A percentile compares a stretch with the other conserved stretches of the same genome.
Conservation (phyloP, 2,113 vertebrate genomes). For the Aplodontia rufa region DNA sequence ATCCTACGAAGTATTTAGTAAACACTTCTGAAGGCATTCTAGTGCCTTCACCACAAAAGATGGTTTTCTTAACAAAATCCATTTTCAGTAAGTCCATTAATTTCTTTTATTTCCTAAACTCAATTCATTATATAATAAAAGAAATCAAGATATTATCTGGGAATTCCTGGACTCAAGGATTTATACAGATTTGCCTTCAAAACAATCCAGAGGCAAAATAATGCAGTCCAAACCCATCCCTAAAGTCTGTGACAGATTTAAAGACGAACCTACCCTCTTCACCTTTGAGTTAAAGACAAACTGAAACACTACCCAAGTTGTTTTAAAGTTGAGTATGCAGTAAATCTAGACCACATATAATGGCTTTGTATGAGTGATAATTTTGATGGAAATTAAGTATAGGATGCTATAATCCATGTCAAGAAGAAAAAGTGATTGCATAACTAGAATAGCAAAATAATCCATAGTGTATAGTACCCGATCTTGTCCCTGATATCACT, state of each 20-base stretch:
- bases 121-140: conserved; percentile 22
- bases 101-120: neutral
- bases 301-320: neutral
- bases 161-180: neutral
- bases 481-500: neutral
- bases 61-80: conserved; percentile 29
- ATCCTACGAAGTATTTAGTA: neutral
- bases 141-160: neutral
- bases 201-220: neutral
- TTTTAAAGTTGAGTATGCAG: neutral
- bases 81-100: neutral
- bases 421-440: neutral
- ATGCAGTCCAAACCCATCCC: neutral
- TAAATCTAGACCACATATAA: neutral
- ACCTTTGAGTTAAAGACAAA: neutral
- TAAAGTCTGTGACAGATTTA: neutral
- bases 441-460: neutral
- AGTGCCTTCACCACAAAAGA: neutral
- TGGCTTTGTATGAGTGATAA: neutral
- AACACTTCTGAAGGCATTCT: neutral
- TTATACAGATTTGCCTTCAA: neutral
- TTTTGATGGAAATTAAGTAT: neutral
- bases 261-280: neutral
- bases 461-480: neutral
- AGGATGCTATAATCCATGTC: neutral